Evolutionary conservation across 1,140 invertebrate species (phyloP).

Genomic region (Calosoma granatense): DNA sequence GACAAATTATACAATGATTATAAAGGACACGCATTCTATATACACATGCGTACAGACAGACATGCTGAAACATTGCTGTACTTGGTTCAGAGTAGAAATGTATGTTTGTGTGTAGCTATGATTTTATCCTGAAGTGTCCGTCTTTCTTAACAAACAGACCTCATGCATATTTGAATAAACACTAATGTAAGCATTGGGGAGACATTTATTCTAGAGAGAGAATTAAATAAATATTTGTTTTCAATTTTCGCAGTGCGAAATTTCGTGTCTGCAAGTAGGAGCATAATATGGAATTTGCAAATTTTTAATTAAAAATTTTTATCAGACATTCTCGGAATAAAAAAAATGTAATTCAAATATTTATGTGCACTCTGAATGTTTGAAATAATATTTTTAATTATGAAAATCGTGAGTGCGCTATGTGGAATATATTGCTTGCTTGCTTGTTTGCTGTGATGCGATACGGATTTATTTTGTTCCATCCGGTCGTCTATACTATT

Average conservation of each 20-base stretch:
- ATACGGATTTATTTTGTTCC: no score
- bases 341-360: neutral
- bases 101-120: neutral
- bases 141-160: no score
- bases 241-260: neutral
- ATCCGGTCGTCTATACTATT: neutral
- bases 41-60: neutral
- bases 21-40: no score
- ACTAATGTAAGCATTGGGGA: no score
- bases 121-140: no score
- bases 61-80: neutral
- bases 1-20: no score
- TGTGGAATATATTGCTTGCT: no score
- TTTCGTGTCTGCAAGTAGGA: neutral
- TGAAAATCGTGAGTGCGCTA: neutral
- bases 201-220: no score
- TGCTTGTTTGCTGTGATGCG: no score
- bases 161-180: no score
- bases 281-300: constrained; percentile 3
- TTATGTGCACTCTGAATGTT: neutral
- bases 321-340: neutral
- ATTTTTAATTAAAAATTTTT: constrained; percentile 6
- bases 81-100: neutral
- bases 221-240: constrained; percentile 7
- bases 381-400: neutral